Conservation (phyloP, 2,797 vertebrate genomes). For the Euphonia xanthogaster region DNA sequence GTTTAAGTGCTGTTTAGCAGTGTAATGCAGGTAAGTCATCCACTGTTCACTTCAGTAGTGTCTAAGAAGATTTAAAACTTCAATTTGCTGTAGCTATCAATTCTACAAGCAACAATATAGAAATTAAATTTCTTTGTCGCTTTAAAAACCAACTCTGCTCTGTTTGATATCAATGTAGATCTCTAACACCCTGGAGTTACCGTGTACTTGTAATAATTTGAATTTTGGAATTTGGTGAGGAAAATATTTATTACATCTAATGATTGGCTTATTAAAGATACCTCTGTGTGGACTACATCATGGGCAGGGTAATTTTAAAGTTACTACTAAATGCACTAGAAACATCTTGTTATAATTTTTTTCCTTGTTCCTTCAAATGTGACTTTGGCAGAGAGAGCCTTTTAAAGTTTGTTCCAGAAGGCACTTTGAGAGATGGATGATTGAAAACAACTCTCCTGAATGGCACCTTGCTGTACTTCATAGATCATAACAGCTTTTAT, state of each 20-base stretch:
- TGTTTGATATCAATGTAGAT: not conserved
- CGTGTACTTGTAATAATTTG: not conserved
- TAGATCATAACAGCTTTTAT: slow-evolving; percentile 62
- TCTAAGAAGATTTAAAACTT: not conserved
- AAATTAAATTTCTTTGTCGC: not conserved
- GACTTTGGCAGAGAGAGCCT: slow-evolving; percentile 21
- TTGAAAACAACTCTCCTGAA: slow-evolving; percentile 45
- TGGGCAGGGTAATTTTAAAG: not conserved
- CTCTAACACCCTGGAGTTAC: not conserved
- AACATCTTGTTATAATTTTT: not conserved
- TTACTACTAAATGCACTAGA: not conserved
- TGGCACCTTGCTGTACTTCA: slow-evolving; percentile 51
- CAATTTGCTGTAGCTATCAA: not conserved
- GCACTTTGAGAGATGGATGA: slow-evolving; percentile 31
- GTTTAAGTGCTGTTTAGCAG: not conserved
- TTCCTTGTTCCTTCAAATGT: not conserved
- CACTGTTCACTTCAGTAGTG: not conserved
- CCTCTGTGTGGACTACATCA: not conserved
- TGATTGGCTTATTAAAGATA: not conserved
- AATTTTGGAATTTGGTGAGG: not conserved
- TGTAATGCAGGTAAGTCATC: not conserved
- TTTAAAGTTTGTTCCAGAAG: slow-evolving; percentile 46
- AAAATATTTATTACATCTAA: not conserved
- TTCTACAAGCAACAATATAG: not conserved
- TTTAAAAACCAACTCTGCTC: not conserved